phyloP scores from a whole-genome alignment of 2,113 vertebrate species.

The Chunga burmeisteri region DNA sequence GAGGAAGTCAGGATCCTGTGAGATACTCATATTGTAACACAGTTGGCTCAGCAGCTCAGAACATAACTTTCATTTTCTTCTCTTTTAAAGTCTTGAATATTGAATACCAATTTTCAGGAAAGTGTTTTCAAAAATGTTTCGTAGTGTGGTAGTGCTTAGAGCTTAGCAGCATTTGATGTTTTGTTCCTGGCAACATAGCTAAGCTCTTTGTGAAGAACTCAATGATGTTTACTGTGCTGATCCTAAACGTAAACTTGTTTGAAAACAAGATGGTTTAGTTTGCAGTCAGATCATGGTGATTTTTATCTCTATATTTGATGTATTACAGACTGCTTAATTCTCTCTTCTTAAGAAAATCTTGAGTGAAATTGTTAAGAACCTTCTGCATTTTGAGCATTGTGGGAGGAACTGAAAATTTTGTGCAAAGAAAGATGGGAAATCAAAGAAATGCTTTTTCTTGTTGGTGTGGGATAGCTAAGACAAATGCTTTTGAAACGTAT shows the following conservation, averaged over 20 bases:
- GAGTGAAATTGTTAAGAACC: not conserved
- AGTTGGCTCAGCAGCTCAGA: not conserved
- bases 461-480: not conserved
- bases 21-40: not conserved
- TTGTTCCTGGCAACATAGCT: not conserved
- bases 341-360: not conserved
- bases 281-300: not conserved
- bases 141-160: not conserved
- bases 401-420: not conserved
- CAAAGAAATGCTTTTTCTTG: not conserved
- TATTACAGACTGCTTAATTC: not conserved
- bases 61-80: not conserved
- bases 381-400: not conserved
- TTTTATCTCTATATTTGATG: not conserved
- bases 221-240: not conserved
- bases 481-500: not conserved
- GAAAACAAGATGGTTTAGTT: constrained; percentile 14
- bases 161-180: not conserved
- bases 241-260: not conserved
- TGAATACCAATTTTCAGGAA: not conserved
- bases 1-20: not conserved
- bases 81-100: not conserved
- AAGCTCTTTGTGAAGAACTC: not conserved
- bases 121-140: not conserved
- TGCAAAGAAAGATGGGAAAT: not conserved